Evolutionary conservation across 2,113 vertebrate species (phyloP).

Genomic region (Mustela nigripes): DNA sequence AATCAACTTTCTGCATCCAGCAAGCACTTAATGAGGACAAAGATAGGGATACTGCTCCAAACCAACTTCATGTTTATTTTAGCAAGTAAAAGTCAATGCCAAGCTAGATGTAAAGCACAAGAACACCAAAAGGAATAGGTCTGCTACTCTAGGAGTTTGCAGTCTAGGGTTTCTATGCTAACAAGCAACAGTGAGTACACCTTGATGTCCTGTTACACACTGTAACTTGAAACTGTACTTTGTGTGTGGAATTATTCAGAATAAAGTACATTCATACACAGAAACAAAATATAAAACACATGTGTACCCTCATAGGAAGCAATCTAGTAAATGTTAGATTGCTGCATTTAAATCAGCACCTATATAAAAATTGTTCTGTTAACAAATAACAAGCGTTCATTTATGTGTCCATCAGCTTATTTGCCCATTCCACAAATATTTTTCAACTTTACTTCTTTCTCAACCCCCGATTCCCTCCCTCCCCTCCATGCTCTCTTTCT

Average conservation of each 20-base stretch:
- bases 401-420: constrained; percentile 1
- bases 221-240: not conserved
- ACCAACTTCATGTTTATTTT: not conserved
- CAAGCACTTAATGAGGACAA: not conserved
- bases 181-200: not conserved
- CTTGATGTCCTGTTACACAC: not conserved
- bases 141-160: not conserved
- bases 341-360: not conserved
- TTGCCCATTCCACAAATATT: not conserved
- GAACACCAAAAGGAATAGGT: not conserved
- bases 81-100: not conserved
- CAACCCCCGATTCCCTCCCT: rapidly evolving
- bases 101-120: not conserved
- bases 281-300: not conserved
- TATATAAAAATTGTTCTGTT: not conserved
- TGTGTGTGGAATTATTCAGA: not conserved
- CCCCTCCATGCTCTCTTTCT: not conserved
- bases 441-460: not conserved
- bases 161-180: not conserved
- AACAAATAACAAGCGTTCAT: not conserved
- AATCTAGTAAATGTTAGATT: not conserved
- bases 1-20: not conserved
- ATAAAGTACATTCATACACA: not conserved
- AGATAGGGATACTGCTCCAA: not conserved
- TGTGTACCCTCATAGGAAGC: not conserved